phyloP scores from a whole-genome alignment of 2,797 vertebrate genomes.

The Lycodopsis pacificus region DNA sequence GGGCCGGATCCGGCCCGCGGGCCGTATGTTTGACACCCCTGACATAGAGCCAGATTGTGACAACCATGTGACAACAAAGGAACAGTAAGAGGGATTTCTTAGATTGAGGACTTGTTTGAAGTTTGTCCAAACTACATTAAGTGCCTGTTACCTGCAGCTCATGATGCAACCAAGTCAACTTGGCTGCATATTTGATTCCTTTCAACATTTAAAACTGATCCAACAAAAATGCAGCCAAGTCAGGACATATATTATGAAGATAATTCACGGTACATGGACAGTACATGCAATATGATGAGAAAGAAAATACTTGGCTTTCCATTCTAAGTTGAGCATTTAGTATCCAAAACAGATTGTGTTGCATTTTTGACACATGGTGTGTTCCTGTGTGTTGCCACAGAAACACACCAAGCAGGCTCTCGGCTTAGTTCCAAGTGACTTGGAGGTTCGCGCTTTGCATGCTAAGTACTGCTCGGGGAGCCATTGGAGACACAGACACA shows the following conservation, averaged over 20 bases:
- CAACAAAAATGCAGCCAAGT: constrained; percentile 1
- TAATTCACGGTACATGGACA: background rate
- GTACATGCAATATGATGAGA: constrained; percentile 12
- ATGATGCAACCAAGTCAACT: background rate
- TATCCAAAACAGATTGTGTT: constrained; percentile 28
- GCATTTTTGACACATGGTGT: constrained; percentile 20
- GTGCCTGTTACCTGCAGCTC: background rate
- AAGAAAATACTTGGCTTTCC: constrained; percentile 8
- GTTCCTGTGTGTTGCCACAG: constrained; percentile 15
- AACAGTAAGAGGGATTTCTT: background rate
- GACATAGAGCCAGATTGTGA: background rate
- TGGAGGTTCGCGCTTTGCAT: constrained; percentile 27
- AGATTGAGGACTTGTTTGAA: background rate
- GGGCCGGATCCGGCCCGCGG: no score
- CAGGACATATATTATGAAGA: constrained; percentile 11
- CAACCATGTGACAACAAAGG: background rate
- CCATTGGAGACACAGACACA: constrained; percentile 35
- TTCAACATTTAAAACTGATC: background rate
- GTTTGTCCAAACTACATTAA: background rate
- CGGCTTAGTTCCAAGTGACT: constrained; percentile 45
- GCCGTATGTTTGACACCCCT: no score
- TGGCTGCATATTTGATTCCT: background rate
- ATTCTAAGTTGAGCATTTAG: background rate
- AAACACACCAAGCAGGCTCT: constrained; percentile 27
- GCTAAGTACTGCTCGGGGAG: constrained; percentile 45